Evolutionary conservation across 2,888 invertebrate genomes (phyloP).

Genomic region (Imbricaverruca yamaguchii): DNA sequence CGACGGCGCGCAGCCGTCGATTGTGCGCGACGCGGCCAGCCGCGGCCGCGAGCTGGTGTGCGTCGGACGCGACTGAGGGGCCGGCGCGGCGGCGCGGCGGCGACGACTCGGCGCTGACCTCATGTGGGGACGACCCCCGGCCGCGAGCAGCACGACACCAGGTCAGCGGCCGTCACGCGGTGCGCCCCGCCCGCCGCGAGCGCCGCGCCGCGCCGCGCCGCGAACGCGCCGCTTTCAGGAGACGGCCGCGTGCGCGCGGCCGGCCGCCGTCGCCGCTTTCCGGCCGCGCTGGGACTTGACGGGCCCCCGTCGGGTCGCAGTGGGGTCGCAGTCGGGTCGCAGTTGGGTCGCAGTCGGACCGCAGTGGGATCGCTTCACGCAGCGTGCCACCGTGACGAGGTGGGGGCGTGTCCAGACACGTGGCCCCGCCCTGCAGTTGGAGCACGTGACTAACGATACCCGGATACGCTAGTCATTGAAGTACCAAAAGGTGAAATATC

Average conservation of each 20-base stretch:
- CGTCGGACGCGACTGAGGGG: not conserved
- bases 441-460: no score
- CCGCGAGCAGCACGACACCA: conserved; percentile 15
- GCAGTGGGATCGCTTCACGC: no score
- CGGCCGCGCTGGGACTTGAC: not conserved
- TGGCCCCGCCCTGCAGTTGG: no score
- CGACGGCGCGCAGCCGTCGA: no score
- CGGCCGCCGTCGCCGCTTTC: no score
- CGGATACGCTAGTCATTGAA: no score
- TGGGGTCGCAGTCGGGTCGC: not conserved
- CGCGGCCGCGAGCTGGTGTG: not conserved
- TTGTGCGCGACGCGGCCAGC: no score
- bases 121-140: conserved; percentile 14
- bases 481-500: no score
- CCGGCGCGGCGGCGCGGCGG: not conserved
- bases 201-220: not conserved
- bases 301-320: not conserved
- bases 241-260: not conserved
- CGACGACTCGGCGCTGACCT: not conserved
- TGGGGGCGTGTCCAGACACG: no score
- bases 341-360: not conserved
- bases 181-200: not conserved
- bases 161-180: conserved; percentile 17
- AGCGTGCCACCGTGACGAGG: no score
- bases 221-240: not conserved